These are phyloP conservation scores for Hypothenemus hampei DNA, from an alignment of 1,140 invertebrate genomes.

Conservation along the genomic window DNA sequence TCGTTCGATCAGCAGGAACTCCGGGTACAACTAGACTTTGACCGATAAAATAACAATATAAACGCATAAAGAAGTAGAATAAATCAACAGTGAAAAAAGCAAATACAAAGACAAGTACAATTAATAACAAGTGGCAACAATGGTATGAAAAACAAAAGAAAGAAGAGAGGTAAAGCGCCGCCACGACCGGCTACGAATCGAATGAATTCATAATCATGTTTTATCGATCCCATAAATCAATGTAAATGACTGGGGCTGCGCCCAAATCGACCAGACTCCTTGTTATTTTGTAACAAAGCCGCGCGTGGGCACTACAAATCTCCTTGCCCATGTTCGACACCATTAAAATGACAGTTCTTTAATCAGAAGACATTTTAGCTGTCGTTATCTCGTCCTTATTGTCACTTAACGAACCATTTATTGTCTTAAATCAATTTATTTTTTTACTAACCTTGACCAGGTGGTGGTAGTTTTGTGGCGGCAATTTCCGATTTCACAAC, in stretches of 20 bases:
- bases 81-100: no score
- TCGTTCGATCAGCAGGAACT: no score
- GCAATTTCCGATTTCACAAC: slow-evolving; percentile 23
- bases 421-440: background rate
- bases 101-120: no score
- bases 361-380: no score
- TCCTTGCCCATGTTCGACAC: no score
- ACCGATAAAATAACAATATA: no score
- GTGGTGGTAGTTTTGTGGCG: slow-evolving; percentile 18
- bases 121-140: background rate
- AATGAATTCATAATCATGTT: slow-evolving; percentile 15
- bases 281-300: slow-evolving; percentile 1
- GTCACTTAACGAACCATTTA: no score
- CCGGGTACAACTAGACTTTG: no score
- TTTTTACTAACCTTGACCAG: slow-evolving; percentile 15
- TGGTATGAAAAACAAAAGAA: slow-evolving; percentile 1
- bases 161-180: background rate
- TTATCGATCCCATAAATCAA: slow-evolving; percentile 18
- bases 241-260: slow-evolving; percentile 3
- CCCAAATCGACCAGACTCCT: no score
- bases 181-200: background rate
- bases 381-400: no score
- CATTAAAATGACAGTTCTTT: no score
- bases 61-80: no score
- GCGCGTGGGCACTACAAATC: background rate